These are phyloP conservation scores for Corydoras sp. DNA, from an alignment of 2,113 vertebrate genomes.

Conservation along the genomic window DNA sequence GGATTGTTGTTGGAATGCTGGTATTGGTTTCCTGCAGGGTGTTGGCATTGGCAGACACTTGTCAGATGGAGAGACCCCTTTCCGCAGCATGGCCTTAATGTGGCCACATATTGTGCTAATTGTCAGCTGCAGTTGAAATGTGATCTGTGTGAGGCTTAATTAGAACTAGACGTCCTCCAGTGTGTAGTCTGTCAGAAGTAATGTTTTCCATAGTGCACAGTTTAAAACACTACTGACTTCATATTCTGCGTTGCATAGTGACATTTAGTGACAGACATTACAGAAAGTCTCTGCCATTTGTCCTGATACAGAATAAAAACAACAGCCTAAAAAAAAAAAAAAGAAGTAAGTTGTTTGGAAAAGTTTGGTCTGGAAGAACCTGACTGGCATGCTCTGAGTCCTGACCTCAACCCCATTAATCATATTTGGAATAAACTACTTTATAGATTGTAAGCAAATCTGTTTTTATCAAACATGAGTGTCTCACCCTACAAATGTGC, in stretches of 20 bases:
- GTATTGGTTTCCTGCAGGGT: conserved; percentile 35
- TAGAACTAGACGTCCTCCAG: conserved; percentile 35
- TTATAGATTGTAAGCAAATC: no score
- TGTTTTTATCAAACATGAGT: no score
- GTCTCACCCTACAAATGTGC: no score
- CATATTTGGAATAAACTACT: no score
- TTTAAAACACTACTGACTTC: conserved; percentile 19
- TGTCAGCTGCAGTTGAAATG: conserved; percentile 43
- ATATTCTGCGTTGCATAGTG: conserved; percentile 3
- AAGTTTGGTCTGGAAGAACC: no score
- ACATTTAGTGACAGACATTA: conserved; percentile 6
- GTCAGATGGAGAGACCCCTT: conserved; percentile 26
- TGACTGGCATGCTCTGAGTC: no score
- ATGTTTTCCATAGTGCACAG: conserved; percentile 30
- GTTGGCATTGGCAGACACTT: conserved; percentile 42
- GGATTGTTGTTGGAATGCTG: conserved; percentile 13
- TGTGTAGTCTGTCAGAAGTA: conserved; percentile 37
- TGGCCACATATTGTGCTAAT: conserved; percentile 40
- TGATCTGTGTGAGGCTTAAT: conserved; percentile 39
- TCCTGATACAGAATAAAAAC: conserved; percentile 4
- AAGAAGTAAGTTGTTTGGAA: no score
- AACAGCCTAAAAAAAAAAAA: no score
- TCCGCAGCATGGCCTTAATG: conserved; percentile 25
- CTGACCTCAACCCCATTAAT: no score
- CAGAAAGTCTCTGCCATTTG: neutral